Evolutionary conservation across 2,113 vertebrate species (phyloP).

Genomic region (Sebastes schlegelii): DNA sequence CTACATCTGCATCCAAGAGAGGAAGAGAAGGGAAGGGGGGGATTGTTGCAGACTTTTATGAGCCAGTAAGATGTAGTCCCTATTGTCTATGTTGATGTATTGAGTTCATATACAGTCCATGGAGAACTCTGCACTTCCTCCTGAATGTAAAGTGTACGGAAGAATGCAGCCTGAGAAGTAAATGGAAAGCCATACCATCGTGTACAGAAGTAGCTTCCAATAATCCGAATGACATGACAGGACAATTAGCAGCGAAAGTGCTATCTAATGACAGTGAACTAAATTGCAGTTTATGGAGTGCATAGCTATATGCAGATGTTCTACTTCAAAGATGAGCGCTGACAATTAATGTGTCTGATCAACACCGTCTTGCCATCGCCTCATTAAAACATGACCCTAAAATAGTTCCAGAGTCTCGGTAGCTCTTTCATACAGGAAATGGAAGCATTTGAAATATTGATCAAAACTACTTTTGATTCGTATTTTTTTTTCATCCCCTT

Average conservation of each 20-base stretch:
- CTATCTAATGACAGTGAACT: background rate
- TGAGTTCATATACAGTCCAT: constrained; percentile 12
- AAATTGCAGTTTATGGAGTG: constrained; percentile 33
- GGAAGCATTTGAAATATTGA: constrained; percentile 64
- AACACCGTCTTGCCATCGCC: constrained; percentile 34
- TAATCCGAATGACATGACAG: constrained; percentile 20
- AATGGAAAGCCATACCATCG: background rate
- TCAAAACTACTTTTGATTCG: constrained; percentile 55
- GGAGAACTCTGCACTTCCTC: background rate
- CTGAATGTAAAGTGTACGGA: background rate
- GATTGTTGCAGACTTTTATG: constrained; percentile 9
- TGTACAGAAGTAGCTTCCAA: constrained; percentile 7
- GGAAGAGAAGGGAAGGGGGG: background rate
- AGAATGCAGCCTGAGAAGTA: background rate
- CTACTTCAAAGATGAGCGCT: constrained; percentile 39
- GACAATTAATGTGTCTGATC: constrained; percentile 60
- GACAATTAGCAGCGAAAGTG: constrained; percentile 31
- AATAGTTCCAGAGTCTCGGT: constrained; percentile 52
- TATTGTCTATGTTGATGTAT: constrained; percentile 5
- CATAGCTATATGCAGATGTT: constrained; percentile 37
- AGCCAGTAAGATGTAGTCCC: background rate
- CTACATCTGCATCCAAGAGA: constrained; percentile 17
- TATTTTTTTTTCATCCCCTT: background rate
- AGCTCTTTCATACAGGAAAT: constrained; percentile 36
- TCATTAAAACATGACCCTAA: constrained; percentile 69